Conservation (phyloP, 2,888 invertebrate species). For the Chrysolina haemoptera region DNA sequence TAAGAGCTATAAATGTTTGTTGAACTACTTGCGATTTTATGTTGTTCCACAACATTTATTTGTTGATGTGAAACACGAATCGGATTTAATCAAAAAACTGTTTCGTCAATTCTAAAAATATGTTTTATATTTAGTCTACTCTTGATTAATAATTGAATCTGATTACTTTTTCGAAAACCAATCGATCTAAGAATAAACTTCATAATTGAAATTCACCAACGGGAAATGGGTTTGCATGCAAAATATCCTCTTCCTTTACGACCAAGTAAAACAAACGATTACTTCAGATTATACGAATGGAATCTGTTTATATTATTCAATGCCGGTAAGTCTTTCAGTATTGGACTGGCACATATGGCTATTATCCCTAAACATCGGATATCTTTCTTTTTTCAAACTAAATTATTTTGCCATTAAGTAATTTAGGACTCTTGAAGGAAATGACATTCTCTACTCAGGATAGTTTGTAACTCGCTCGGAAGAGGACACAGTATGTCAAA, state of each 20-base stretch:
- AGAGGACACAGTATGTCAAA: too few species aligned
- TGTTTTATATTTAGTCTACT: not conserved
- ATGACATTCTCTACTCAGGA: too few species aligned
- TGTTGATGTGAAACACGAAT: too few species aligned
- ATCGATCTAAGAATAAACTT: not conserved
- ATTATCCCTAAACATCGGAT: too few species aligned
- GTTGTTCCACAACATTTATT: too few species aligned
- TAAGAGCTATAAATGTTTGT: too few species aligned
- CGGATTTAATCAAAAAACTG: too few species aligned
- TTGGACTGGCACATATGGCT: not conserved
- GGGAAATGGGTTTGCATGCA: not conserved
- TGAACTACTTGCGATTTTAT: too few species aligned
- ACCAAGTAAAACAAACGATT: conserved; percentile 2
- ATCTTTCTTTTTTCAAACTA: too few species aligned
- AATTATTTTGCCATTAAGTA: too few species aligned
- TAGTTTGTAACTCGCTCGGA: too few species aligned
- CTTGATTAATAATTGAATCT: not conserved
- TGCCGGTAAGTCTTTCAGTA: not conserved
- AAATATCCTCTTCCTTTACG: not conserved
- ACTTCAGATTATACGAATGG: not conserved
- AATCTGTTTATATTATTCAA: not conserved
- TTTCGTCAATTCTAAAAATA: not conserved
- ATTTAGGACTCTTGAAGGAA: too few species aligned
- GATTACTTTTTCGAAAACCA: not conserved
- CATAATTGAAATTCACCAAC: not conserved